A percentile compares a stretch with the other conserved stretches of the same genome.
phyloP scores from a whole-genome alignment of 2,888 invertebrate species.

The Dendrolimus pini region DNA sequence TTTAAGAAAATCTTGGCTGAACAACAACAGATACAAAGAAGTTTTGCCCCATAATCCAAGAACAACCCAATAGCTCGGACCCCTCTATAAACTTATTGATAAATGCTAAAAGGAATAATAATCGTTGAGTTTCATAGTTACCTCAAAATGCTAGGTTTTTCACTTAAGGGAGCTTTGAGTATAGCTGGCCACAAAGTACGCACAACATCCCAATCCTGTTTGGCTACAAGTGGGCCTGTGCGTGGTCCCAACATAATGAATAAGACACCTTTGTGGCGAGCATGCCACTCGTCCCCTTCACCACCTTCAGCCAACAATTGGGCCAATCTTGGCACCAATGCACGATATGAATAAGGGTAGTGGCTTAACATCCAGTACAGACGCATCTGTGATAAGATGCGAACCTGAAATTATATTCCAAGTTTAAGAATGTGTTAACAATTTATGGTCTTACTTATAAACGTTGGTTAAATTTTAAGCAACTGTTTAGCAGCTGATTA shows the following conservation, averaged over 20 bases:
- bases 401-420: slow-evolving; percentile 47
- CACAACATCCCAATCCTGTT: slow-evolving; percentile 86
- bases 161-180: slow-evolving; percentile 86
- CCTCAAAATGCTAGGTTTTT: slow-evolving; percentile 87
- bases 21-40: too few relatives aligned
- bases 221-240: slow-evolving; percentile 78
- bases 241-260: slow-evolving; percentile 85
- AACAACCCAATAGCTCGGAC: too few relatives aligned
- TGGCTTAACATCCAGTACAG: slow-evolving; percentile 79
- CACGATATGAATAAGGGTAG: slow-evolving; percentile 83
- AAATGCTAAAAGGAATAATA: too few relatives aligned
- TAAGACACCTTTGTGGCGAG: slow-evolving; percentile 80
- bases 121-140: slow-evolving; percentile 14
- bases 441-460: too few relatives aligned
- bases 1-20: too few relatives aligned
- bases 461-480: too few relatives aligned
- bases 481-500: too few relatives aligned
- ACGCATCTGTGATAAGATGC: slow-evolving; percentile 81
- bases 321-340: slow-evolving; percentile 78
- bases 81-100: too few relatives aligned
- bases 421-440: not conserved
- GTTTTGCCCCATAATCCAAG: too few relatives aligned
- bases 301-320: slow-evolving; percentile 72
- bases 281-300: slow-evolving; percentile 69
- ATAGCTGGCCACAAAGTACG: slow-evolving; percentile 87